These are phyloP conservation scores for Upupa epops DNA, from an alignment of 2,113 vertebrate genomes.

Conservation along the genomic window DNA sequence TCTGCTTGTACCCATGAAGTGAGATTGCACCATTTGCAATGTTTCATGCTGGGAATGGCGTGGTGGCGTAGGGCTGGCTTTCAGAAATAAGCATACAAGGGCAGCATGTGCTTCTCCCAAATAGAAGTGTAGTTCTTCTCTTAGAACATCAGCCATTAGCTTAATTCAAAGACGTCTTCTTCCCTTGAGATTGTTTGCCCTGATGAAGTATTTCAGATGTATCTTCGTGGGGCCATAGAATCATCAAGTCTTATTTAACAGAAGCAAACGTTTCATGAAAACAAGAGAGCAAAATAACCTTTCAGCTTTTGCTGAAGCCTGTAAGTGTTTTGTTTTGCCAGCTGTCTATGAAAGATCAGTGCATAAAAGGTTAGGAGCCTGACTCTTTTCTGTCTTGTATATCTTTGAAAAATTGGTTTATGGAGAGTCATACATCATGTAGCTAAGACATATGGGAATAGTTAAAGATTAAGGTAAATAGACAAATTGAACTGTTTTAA, in stretches of 20 bases:
- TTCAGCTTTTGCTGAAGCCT: slow-evolving; percentile 49
- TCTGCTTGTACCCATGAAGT: neutral
- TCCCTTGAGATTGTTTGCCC: neutral
- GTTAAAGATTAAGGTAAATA: slow-evolving; percentile 86
- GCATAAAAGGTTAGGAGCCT: slow-evolving; percentile 78
- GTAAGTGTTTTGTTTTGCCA: slow-evolving; percentile 75
- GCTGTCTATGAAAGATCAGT: slow-evolving; percentile 78
- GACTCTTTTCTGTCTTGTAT: slow-evolving; percentile 79
- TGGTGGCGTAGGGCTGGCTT: neutral
- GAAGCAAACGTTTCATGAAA: slow-evolving; percentile 58
- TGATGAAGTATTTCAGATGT: slow-evolving; percentile 14
- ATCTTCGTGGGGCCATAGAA: neutral
- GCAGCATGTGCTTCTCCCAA: neutral
- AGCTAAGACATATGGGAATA: slow-evolving; percentile 82
- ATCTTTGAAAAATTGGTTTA: slow-evolving; percentile 84
- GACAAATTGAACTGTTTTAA: slow-evolving; percentile 86
- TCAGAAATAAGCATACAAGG: neutral
- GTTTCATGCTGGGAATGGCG: neutral
- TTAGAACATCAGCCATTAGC: neutral
- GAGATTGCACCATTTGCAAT: neutral
- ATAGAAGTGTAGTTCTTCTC: neutral
- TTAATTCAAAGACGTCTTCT: neutral
- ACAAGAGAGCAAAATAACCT: slow-evolving; percentile 56
- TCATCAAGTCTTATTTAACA: neutral
- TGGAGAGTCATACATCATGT: slow-evolving; percentile 81